Evolutionary conservation across 2,888 invertebrate genomes (phyloP), one percentile per base, ranked within the genome.

Genomic region (Heteromyza rotundicornis): DNA sequence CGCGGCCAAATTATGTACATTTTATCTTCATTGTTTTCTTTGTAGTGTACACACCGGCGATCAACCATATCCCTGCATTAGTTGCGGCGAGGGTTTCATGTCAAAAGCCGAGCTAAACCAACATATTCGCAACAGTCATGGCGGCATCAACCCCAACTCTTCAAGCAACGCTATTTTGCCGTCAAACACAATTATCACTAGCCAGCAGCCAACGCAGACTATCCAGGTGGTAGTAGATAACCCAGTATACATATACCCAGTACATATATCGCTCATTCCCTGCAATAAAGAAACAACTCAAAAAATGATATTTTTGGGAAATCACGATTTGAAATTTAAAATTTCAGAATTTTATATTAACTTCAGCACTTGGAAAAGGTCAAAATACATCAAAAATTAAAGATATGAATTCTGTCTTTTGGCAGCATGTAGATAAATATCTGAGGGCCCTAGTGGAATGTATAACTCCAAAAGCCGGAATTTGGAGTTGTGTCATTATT

Each of bases 11-110:
- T 27, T 27, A 10, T n/a, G n/a, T n/a, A 27, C 10, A 5, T 44
- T 44, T 17, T 16, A 8, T 17, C n/a, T 58, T 24, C 3, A 73
- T 70, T n/a, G 51, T 58, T 54, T 44, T 35, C 22, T 47, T 57
- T 59, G 63, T 73, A 89, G 89, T 77, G 86, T 90, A 44, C 92
- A 92, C 76, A 90, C 90, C 20, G 90, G 89, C 8, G 91, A 91
- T 75, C 89, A 89, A 52, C 89, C 90, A 1, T 89, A 89, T 66
- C 89, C 90, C 12, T 92, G 91, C 73, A 85, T 90, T 56, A 90
- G 89, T 68, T 92, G 92, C 74, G 91, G 91, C 19, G 91, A 92
- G 80, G 89, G 90, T 14, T 92, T 91, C 81, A 89, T 89, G 70
- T 86, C 88, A 70, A 91, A 90, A 78, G 84, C 86, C 17, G 91